These are phyloP conservation scores for Isaurus tuberculatus DNA, from an alignment of 92 coral and sea anemone species.

Conservation along the genomic window DNA sequence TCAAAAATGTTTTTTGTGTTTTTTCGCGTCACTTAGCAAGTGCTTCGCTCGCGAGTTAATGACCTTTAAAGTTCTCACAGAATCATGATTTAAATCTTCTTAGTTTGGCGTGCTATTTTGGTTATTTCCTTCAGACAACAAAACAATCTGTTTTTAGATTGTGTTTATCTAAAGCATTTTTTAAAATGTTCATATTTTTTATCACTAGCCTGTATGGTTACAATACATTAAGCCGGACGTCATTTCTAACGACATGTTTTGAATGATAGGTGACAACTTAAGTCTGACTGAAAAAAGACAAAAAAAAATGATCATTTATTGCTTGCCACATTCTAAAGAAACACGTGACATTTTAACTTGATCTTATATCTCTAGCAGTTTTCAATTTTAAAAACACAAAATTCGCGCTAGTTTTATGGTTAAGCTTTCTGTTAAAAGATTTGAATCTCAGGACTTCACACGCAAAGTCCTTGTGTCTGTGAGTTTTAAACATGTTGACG, in stretches of 20 bases:
- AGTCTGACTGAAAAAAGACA: background rate
- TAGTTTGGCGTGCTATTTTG: conserved; percentile 5
- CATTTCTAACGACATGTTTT: conserved; percentile 9
- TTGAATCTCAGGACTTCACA: background rate
- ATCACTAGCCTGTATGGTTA: background rate
- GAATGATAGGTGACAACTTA: conserved; percentile 19
- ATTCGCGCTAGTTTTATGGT: background rate
- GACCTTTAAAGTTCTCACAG: conserved; percentile 8
- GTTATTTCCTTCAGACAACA: conserved; percentile 31
- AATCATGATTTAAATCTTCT: conserved; percentile 17
- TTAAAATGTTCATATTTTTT: background rate
- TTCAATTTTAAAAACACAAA: background rate
- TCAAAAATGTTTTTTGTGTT: background rate
- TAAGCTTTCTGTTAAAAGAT: background rate
- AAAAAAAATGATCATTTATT: conserved; percentile 1
- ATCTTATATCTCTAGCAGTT: background rate
- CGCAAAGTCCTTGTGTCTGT: background rate
- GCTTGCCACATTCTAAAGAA: conserved; percentile 1
- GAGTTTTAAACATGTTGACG: conserved; percentile 44
- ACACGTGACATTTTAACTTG: conserved; percentile 1
- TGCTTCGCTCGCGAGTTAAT: background rate
- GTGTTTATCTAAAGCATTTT: conserved; percentile 11
- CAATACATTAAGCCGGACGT: background rate
- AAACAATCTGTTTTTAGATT: background rate
- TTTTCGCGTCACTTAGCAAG: conserved; percentile 26